Evolutionary conservation across 2,888 invertebrate genomes (phyloP).

Genomic region (Allolobophora icterica): DNA sequence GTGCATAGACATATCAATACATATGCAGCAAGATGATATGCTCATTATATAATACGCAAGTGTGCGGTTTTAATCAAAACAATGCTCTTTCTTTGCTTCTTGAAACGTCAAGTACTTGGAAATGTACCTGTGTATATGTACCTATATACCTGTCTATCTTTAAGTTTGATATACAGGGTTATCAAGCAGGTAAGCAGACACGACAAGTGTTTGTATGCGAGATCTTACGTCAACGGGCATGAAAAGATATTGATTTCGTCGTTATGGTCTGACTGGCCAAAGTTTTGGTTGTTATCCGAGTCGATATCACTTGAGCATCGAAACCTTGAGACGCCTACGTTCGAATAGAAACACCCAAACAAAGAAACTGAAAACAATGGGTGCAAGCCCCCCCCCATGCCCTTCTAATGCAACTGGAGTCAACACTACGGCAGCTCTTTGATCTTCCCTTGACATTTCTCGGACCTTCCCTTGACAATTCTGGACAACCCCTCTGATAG

Average conservation of each 20-base stretch:
- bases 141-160: not conserved
- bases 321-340: conserved; percentile 3
- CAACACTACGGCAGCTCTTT: no score
- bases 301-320: not conserved
- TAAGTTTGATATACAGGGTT: not conserved
- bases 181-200: not conserved
- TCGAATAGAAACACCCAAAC: not conserved
- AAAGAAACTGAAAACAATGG: not conserved
- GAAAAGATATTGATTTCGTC: not conserved
- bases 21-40: no score
- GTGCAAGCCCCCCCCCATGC: no score
- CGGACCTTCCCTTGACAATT: no score
- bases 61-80: not conserved
- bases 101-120: not conserved
- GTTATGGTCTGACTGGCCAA: not conserved
- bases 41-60: no score
- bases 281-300: not conserved
- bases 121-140: no score
- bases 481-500: no score
- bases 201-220: not conserved
- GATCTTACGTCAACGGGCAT: not conserved
- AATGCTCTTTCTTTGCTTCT: not conserved
- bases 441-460: no score
- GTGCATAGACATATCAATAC: no score
- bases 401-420: no score